Conservation (phyloP, 53 echinoderm and acorn worm genomes). For the Paracentrotus lividus region DNA sequence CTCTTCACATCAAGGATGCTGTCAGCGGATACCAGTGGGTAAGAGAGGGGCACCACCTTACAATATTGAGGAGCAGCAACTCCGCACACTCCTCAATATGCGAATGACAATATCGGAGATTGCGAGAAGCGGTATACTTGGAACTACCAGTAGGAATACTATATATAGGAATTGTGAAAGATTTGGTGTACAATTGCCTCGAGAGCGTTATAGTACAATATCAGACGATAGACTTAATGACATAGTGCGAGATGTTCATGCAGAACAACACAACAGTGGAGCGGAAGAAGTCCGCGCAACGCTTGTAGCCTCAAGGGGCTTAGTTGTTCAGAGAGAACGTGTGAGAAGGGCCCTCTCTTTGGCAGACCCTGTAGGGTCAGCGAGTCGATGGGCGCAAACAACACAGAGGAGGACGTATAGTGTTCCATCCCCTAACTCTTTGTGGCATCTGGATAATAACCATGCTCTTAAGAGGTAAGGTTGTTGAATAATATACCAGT, state of each 20-base stretch:
- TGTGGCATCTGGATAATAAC: conserved; percentile 70
- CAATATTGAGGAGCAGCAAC: not conserved
- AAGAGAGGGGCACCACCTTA: not conserved
- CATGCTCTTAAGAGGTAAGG: conserved; percentile 64
- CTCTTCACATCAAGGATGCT: not conserved
- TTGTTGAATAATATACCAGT: not conserved
- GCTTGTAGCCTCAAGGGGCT: not conserved
- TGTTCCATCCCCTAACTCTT: conserved; percentile 55
- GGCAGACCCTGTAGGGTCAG: not conserved
- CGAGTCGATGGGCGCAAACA: not conserved
- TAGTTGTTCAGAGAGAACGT: not conserved
- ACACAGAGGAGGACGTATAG: conserved; percentile 40
- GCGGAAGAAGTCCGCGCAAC: not conserved
- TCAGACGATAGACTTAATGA: not conserved
- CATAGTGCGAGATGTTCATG: not conserved
- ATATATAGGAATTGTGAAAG: not conserved
- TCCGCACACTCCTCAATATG: not conserved
- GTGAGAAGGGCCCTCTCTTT: not conserved
- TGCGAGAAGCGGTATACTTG: not conserved
- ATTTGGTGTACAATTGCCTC: not conserved
- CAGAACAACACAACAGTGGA: not conserved
- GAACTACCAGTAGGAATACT: not conserved
- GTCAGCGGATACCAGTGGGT: not conserved
- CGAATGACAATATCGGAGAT: not conserved
- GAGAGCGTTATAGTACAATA: not conserved